A percentile compares a stretch with the other conserved stretches of the same genome.
phyloP scores from a whole-genome alignment of 2,113 vertebrate genomes.

The Chloebia gouldiae region DNA sequence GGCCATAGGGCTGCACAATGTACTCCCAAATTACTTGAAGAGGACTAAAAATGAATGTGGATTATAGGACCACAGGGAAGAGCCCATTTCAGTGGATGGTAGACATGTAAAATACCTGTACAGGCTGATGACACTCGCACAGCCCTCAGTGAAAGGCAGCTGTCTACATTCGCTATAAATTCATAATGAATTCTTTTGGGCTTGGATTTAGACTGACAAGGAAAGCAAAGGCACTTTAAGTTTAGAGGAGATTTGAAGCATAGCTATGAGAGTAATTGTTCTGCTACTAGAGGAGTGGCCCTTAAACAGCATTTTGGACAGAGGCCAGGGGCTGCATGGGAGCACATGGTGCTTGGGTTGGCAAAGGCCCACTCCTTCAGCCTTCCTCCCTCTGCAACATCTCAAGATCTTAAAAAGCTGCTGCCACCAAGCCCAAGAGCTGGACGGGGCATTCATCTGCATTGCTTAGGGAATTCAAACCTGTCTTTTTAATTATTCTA shows the following conservation, averaged over 20 bases:
- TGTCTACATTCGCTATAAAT: neutral
- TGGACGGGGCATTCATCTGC: neutral
- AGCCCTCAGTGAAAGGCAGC: neutral
- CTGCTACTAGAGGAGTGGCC: neutral
- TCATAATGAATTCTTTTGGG: neutral
- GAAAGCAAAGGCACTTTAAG: neutral
- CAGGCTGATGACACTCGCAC: rapidly evolving
- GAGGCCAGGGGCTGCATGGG: neutral
- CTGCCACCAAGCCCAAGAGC: neutral
- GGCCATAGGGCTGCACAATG: rapidly evolving
- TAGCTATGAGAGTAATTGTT: neutral
- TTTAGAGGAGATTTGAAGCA: neutral
- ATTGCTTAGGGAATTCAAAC: constrained; percentile 4
- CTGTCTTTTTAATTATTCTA: neutral
- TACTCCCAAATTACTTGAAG: neutral
- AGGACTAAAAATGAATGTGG: rapidly evolving
- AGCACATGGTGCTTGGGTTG: neutral
- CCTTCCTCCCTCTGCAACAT: neutral
- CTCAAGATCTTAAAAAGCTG: neutral
- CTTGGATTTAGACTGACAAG: neutral
- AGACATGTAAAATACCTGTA: neutral
- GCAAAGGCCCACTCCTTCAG: neutral
- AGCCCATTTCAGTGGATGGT: neutral
- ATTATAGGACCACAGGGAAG: neutral
- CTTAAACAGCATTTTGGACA: neutral